Conservation (phyloP, 2,797 vertebrate genomes). For the Acanthis flammea region DNA sequence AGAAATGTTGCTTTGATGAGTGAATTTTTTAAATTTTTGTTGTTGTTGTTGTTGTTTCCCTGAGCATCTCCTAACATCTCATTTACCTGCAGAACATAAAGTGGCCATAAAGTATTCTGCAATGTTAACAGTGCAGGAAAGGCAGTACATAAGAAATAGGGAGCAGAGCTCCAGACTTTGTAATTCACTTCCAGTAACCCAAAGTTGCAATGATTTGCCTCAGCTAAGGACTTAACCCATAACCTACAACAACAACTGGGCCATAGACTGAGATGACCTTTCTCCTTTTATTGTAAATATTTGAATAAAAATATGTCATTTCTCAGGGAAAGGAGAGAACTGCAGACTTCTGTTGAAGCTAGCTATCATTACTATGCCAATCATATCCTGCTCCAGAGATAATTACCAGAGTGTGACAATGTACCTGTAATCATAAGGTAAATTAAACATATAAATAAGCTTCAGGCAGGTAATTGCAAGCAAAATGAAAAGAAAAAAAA, state of each 20-base stretch:
- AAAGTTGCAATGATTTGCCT: not conserved
- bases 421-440: conserved; percentile 6
- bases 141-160: not conserved
- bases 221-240: not conserved
- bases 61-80: not conserved
- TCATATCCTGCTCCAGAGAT: not conserved
- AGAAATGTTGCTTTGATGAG: not conserved
- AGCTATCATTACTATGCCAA: not conserved
- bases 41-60: not conserved
- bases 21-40: no score
- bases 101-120: not conserved
- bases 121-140: not conserved
- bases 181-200: not conserved
- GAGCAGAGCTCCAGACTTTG: not conserved
- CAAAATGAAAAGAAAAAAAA: not conserved
- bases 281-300: not conserved
- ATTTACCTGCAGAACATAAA: not conserved
- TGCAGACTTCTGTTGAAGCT: not conserved
- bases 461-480: conserved; percentile 11
- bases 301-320: not conserved
- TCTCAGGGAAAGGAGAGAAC: not conserved
- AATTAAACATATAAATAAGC: conserved; percentile 46
- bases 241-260: not conserved
- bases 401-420: conserved; percentile 29
- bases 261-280: not conserved